Percentiles rank a stretch among this genome's conserved stretches.
phyloP scores from a whole-genome alignment of 2,113 vertebrate genomes.

The Nansenia antarctica region DNA sequence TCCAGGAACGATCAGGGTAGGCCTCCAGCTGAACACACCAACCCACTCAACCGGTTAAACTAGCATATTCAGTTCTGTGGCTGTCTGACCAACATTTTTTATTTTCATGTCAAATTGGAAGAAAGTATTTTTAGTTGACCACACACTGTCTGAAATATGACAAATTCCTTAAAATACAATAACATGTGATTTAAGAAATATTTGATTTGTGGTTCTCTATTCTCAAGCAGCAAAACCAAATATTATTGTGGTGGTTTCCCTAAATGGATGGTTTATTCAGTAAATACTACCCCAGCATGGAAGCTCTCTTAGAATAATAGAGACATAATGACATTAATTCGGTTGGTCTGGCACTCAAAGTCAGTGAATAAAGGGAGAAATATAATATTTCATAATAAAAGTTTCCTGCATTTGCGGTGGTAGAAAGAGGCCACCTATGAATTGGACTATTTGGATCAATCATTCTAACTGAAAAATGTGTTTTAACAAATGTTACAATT shows the following conservation, averaged over 20 bases:
- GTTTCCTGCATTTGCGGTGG: too few species aligned
- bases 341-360: not conserved
- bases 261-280: not conserved
- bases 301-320: not conserved
- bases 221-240: not conserved
- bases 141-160: slow-evolving; percentile 1
- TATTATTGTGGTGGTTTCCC: not conserved
- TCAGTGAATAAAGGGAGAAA: not conserved
- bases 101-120: not conserved
- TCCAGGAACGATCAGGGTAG: slow-evolving; percentile 1
- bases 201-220: not conserved
- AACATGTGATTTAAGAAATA: not conserved
- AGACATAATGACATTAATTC: not conserved
- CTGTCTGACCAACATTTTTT: slow-evolving; percentile 22
- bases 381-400: not conserved
- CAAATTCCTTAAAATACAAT: not conserved
- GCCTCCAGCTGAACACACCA: not conserved
- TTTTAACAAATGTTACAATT: too few species aligned
- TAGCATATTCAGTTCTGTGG: slow-evolving; percentile 20
- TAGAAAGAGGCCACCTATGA: too few species aligned
- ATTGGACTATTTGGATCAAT: too few species aligned
- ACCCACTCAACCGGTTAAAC: slow-evolving; percentile 8
- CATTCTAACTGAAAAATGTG: too few species aligned
- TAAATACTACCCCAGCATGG: not conserved
- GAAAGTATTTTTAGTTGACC: slow-evolving; percentile 5